A percentile compares a stretch with the other conserved stretches of the same genome.
These are phyloP conservation scores for Pristionchus maxplancki DNA, from an alignment of 2,888 invertebrate species.

Conservation along the genomic window DNA sequence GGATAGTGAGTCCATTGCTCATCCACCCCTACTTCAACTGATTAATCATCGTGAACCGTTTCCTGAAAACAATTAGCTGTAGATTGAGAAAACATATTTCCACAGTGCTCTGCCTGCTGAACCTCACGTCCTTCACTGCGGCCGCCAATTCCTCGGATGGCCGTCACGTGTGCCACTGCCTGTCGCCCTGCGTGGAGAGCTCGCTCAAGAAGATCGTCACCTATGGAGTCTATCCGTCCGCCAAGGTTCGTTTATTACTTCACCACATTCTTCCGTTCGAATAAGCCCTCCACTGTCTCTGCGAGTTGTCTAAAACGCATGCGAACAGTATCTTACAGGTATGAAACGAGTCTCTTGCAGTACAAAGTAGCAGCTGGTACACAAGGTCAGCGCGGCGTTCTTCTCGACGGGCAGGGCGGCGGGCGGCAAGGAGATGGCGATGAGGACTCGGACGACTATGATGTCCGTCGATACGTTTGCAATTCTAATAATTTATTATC, in stretches of 20 bases:
- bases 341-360: too few relatives aligned
- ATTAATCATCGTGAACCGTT: too few relatives aligned
- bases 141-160: not conserved
- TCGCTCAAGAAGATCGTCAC: not conserved
- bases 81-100: too few relatives aligned
- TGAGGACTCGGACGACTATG: not conserved
- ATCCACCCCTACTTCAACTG: too few relatives aligned
- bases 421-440: not conserved
- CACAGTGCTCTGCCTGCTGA: slow-evolving; percentile 11
- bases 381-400: not conserved
- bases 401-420: not conserved
- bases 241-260: not conserved
- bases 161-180: not conserved
- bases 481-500: too few relatives aligned
- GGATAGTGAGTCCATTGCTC: not conserved
- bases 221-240: slow-evolving; percentile 7
- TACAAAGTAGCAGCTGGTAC: slow-evolving; percentile 26
- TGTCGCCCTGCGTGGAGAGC: not conserved
- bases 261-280: not conserved
- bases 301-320: too few relatives aligned
- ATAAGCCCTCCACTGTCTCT: too few relatives aligned
- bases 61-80: not conserved
- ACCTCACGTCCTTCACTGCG: not conserved
- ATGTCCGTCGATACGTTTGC: too few relatives aligned
- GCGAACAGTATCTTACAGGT: too few relatives aligned